Evolutionary conservation across 2,888 invertebrate genomes (phyloP).

Genomic region (Synanthedon myopaeformis): DNA sequence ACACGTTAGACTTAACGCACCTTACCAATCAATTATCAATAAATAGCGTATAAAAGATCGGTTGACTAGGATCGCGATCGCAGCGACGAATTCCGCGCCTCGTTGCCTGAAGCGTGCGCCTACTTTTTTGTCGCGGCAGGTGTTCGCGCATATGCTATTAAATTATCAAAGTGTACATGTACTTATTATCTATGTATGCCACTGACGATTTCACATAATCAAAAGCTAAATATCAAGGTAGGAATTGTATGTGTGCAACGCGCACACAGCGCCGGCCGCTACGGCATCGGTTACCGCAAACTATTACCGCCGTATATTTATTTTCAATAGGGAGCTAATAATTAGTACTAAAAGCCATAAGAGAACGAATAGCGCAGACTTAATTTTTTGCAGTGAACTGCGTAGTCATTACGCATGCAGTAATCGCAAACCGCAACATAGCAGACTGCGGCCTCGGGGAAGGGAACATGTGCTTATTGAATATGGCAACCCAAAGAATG

Average conservation of each 20-base stretch:
- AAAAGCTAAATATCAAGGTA: conserved; percentile 32
- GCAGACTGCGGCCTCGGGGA: conserved; percentile 41
- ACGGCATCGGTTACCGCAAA: conserved; percentile 26
- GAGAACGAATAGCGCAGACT: conserved; percentile 28
- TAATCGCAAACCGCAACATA: conserved; percentile 58
- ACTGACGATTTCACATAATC: conserved; percentile 52
- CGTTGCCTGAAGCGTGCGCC: conserved; percentile 62
- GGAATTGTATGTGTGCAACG: conserved; percentile 6
- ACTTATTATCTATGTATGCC: conserved; percentile 35
- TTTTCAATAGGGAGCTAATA: conserved; percentile 23
- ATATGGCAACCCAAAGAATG: conserved; percentile 39
- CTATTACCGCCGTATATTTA: conserved; percentile 21
- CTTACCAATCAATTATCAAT: conserved; percentile 68
- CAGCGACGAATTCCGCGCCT: conserved; percentile 65
- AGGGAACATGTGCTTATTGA: conserved; percentile 49
- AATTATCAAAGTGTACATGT: conserved; percentile 65
- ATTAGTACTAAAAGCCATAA: conserved; percentile 30
- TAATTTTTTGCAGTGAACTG: conserved; percentile 26
- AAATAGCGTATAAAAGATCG: conserved; percentile 50
- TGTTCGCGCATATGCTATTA: conserved; percentile 66
- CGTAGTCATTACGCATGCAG: conserved; percentile 35
- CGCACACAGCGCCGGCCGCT: conserved; percentile 10
- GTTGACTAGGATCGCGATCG: conserved; percentile 48
- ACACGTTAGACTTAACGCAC: conserved; percentile 42
- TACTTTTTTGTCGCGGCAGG: conserved; percentile 66